These are phyloP conservation scores for Falco peregrinus DNA, from an alignment of 2,797 vertebrate genomes.

Conservation along the genomic window DNA sequence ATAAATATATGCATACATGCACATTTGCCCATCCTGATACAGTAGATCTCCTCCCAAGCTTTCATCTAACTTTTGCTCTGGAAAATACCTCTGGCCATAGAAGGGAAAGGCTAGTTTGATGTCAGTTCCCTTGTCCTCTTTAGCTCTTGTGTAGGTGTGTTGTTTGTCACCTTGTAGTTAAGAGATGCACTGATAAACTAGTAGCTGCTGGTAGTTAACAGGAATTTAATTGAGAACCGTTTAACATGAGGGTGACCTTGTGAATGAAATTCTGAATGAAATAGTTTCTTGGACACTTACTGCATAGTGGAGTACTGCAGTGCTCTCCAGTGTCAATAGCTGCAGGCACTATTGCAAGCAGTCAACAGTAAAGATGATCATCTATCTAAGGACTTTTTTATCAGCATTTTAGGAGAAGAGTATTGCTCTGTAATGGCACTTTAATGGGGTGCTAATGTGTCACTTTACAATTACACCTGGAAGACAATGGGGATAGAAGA, in stretches of 20 bases:
- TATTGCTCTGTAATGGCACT: neutral
- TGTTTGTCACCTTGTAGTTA: neutral
- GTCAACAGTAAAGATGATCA: neutral
- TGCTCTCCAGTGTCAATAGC: neutral
- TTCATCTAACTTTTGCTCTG: slow-evolving; percentile 30
- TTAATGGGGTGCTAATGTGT: neutral
- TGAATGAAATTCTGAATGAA: slow-evolving; percentile 42
- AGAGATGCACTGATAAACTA: slow-evolving; percentile 2
- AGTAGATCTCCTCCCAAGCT: slow-evolving; percentile 27
- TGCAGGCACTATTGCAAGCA: neutral
- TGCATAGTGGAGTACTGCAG: neutral
- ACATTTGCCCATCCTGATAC: slow-evolving; percentile 44
- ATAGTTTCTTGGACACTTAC: neutral
- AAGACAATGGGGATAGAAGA: neutral
- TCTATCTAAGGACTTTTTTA: neutral
- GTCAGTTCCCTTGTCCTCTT: neutral
- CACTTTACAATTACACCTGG: neutral
- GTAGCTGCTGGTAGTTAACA: slow-evolving; percentile 3
- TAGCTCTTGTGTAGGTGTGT: neutral
- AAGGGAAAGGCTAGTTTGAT: neutral
- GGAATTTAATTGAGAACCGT: slow-evolving; percentile 1
- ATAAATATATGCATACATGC: slow-evolving; percentile 13
- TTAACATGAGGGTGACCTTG: slow-evolving; percentile 4
- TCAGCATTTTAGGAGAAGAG: neutral
- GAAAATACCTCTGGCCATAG: slow-evolving; percentile 29